Evolutionary conservation across 2,113 vertebrate genomes (phyloP).

Genomic region (Amazona vittata): DNA sequence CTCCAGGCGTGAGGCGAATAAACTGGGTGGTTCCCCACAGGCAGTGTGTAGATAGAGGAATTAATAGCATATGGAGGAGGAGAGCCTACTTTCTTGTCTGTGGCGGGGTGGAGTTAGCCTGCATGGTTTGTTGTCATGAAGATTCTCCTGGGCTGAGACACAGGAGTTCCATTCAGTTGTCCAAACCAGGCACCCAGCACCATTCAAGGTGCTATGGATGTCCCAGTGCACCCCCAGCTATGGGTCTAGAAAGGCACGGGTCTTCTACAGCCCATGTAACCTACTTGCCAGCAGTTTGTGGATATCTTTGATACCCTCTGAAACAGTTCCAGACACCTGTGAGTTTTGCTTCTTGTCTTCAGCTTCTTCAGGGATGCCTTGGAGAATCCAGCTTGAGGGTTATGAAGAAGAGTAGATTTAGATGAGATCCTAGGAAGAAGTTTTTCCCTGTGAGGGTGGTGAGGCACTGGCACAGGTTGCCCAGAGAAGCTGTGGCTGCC

Average conservation of each 20-base stretch:
- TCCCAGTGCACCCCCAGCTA: not conserved
- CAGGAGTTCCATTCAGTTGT: not conserved
- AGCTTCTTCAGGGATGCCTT: not conserved
- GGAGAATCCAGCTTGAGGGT: not conserved
- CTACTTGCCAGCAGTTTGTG: not conserved
- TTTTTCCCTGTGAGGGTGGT: not conserved
- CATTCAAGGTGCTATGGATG: not conserved
- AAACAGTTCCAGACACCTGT: not conserved
- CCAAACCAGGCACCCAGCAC: not conserved
- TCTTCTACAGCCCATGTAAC: not conserved
- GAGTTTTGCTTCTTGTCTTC: not conserved
- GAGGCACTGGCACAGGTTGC: not conserved
- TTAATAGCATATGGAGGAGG: not conserved
- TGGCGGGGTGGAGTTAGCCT: not conserved
- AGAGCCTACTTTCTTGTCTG: not conserved
- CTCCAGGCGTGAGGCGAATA: not conserved
- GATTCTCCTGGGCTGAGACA: not conserved
- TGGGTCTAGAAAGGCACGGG: not conserved
- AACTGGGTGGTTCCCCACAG: not conserved
- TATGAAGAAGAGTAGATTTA: not conserved
- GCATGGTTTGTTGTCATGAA: not conserved
- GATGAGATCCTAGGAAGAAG: not conserved
- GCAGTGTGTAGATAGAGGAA: not conserved
- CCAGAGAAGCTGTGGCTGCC: not conserved
- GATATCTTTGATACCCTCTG: not conserved